These are phyloP conservation scores for Lycodopsis pacificus DNA, from an alignment of 2,797 vertebrate species.

Conservation along the genomic window DNA sequence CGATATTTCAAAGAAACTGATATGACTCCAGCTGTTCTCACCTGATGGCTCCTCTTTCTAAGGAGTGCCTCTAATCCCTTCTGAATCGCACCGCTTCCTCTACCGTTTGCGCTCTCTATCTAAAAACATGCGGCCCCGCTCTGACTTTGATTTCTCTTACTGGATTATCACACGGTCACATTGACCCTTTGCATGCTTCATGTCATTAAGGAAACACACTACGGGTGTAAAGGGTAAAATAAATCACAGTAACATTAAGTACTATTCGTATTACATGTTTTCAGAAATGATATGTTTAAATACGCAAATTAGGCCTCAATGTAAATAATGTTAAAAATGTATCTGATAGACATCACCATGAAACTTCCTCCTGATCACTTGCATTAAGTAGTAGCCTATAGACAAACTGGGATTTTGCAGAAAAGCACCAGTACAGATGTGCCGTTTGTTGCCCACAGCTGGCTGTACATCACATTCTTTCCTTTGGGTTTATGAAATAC, in stretches of 20 bases:
- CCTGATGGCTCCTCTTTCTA: conserved; percentile 41
- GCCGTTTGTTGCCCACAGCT: no score
- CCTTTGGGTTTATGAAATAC: not conserved
- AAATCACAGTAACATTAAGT: no score
- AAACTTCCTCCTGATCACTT: no score
- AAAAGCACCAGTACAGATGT: no score
- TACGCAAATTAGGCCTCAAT: not conserved
- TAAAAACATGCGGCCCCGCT: not conserved
- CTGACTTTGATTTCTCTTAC: conserved; percentile 6
- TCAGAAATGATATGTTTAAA: no score
- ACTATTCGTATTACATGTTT: no score
- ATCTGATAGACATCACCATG: no score
- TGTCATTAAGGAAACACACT: not conserved
- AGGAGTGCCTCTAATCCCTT: conserved; percentile 22
- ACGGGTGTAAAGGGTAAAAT: no score
- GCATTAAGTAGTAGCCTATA: no score
- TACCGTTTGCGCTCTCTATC: not conserved
- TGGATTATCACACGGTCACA: not conserved
- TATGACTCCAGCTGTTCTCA: conserved; percentile 37
- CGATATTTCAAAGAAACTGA: conserved; percentile 27
- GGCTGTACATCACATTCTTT: no score
- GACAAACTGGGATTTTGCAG: no score
- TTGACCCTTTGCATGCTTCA: not conserved
- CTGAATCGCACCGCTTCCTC: conserved; percentile 30
- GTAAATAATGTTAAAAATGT: no score